These are phyloP conservation scores for Amblyornis subalaris DNA, from an alignment of 2,113 vertebrate species.

Conservation along the genomic window DNA sequence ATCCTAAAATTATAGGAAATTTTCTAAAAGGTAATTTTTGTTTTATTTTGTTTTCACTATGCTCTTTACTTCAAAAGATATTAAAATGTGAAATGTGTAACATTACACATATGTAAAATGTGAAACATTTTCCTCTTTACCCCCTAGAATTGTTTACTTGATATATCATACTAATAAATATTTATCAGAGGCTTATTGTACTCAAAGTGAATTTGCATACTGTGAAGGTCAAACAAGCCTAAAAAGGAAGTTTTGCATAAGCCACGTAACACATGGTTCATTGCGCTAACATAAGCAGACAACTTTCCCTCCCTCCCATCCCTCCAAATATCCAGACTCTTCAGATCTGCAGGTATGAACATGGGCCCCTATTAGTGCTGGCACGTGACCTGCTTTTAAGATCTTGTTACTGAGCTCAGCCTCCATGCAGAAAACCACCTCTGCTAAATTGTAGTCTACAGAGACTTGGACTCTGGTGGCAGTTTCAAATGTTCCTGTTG, in stretches of 20 bases:
- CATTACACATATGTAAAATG: no score
- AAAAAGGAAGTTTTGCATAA: neutral
- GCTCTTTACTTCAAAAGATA: neutral
- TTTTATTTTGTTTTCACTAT: neutral
- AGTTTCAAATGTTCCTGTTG: neutral
- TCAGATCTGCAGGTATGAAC: neutral
- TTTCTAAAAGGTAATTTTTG: neutral
- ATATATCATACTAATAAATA: neutral
- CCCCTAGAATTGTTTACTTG: neutral
- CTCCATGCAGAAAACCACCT: neutral
- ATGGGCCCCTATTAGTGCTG: neutral
- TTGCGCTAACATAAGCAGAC: neutral
- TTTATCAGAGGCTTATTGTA: neutral
- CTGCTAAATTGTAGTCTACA: neutral
- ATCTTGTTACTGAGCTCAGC: neutral
- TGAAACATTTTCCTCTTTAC: neutral
- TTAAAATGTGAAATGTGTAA: neutral
- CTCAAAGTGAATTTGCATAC: neutral
- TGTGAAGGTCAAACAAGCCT: neutral
- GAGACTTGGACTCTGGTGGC: neutral
- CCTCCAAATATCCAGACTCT: neutral
- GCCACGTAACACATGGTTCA: neutral
- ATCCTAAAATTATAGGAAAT: neutral
- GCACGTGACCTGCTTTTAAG: neutral
- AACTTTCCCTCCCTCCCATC: neutral